phyloP scores from a whole-genome alignment of 1,140 invertebrate genomes.

The Drosophila elegans region DNA sequence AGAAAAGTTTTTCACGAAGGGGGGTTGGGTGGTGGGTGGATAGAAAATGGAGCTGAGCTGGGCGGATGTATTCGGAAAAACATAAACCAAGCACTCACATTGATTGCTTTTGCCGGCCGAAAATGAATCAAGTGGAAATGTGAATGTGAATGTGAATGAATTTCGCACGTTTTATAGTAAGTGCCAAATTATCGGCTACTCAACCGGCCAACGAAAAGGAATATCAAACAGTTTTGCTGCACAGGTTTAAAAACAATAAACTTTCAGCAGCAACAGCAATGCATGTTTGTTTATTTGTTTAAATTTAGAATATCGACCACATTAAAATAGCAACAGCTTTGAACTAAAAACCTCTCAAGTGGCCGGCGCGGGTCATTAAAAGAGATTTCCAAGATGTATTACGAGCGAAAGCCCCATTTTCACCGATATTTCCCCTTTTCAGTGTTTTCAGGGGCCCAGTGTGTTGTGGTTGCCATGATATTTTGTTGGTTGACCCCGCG shows the following conservation, averaged over 20 bases:
- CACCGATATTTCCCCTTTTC: background rate
- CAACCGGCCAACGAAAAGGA: conserved; percentile 46
- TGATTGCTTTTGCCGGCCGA: conserved; percentile 42
- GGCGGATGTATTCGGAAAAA: conserved; percentile 38
- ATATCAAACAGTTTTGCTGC: conserved; percentile 62
- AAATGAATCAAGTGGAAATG: conserved; percentile 58
- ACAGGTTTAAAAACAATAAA: conserved; percentile 80
- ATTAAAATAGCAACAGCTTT: conserved; percentile 81
- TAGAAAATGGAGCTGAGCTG: conserved; percentile 5
- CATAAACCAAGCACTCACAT: conserved; percentile 49
- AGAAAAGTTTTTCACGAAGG: conserved; percentile 20
- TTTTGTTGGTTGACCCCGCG: conserved; percentile 69
- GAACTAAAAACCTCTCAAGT: conserved; percentile 72
- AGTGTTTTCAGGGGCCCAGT: conserved; percentile 4
- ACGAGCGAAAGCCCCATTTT: conserved; percentile 35
- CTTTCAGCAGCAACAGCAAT: conserved; percentile 60
- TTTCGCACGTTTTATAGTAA: conserved; percentile 60
- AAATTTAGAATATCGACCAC: conserved; percentile 82
- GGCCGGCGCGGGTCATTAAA: conserved; percentile 60
- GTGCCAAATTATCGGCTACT: conserved; percentile 74
- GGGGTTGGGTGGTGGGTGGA: too few species aligned
- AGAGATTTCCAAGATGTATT: conserved; percentile 80
- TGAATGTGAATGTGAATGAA: conserved; percentile 69
- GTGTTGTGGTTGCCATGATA: background rate
- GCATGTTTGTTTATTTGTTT: conserved; percentile 78